A percentile compares a stretch with the other conserved stretches of the same genome.
These are phyloP conservation scores for Hylomyscus alleni DNA, from an alignment of 2,797 vertebrate species.

Conservation along the genomic window DNA sequence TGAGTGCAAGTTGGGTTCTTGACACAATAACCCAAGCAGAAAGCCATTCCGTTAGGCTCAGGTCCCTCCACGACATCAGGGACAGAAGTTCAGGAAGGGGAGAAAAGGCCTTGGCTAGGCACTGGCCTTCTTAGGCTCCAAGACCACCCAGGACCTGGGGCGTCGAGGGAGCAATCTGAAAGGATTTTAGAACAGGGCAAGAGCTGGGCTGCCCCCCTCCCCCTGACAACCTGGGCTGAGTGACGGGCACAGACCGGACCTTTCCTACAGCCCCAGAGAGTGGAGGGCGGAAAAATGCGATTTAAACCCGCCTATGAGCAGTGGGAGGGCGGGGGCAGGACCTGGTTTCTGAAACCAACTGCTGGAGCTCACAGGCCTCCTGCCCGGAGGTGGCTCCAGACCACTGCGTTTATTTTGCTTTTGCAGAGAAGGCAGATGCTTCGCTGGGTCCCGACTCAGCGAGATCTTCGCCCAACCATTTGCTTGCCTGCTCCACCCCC, in stretches of 20 bases:
- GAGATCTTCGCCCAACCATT: slow-evolving; percentile 70
- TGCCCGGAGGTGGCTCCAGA: slow-evolving; percentile 31
- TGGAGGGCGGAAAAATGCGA: background rate
- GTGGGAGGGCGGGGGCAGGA: slow-evolving; percentile 23
- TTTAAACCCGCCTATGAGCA: slow-evolving; percentile 64
- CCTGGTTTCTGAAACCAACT: background rate
- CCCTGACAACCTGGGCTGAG: background rate
- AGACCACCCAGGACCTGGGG: slow-evolving; percentile 79
- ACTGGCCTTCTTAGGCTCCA: background rate
- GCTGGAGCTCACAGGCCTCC: slow-evolving; percentile 9
- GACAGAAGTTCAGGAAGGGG: slow-evolving; percentile 57
- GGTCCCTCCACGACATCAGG: background rate
- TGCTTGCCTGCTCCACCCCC: slow-evolving; percentile 75
- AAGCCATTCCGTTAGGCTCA: slow-evolving; percentile 55
- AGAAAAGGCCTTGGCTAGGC: slow-evolving; percentile 54
- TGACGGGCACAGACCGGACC: background rate
- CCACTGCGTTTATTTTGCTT: slow-evolving; percentile 78
- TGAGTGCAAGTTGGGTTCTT: background rate
- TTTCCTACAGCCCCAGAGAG: background rate
- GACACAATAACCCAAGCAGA: slow-evolving; percentile 28
- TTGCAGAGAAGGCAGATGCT: slow-evolving; percentile 66
- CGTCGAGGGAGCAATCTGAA: slow-evolving; percentile 53
- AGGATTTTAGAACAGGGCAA: slow-evolving; percentile 33
- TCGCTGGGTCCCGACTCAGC: background rate
- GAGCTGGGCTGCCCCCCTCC: background rate